Evolutionary conservation across 23 tunicate species (phyloP), one percentile per base, ranked within the genome.

Genomic region (Oikopleura albicans): DNA sequence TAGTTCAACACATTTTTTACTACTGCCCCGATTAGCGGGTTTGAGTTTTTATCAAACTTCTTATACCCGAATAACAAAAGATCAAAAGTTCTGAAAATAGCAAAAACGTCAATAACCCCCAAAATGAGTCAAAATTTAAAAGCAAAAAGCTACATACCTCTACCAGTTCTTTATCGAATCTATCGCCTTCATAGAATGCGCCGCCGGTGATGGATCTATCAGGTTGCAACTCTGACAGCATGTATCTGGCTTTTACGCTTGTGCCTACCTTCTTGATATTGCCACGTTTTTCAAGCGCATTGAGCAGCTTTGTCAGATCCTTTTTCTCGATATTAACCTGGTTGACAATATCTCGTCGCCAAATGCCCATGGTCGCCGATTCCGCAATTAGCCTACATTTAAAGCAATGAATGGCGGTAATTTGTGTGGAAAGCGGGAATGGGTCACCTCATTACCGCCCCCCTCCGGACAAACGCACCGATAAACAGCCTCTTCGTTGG

Each of bases 161-260:
- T 41, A 92, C 97, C 86, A 92, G 89, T 66, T 92, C 97, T 1
- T 91, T 87, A 84, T 92, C 97, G 83, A 92, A 92, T 63, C 87
- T 90, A 63, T 92, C 92, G 39, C 88, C 90, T 38, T 88, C 86
- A 83, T 92, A 92, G 90, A 91, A 92, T 0, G 97, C 92, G 40
- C 97, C 97, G 39, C 97, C 97, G 1, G 97, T 92, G 2, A 92
- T 86, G 29, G 93, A 87, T 16, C 90, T 87, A 86, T 92, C 97
- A 1, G 97, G 97, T 41, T 86, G 85, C 0, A 92, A 83, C 76
- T 90, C 87, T 57, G 76, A 92, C 75, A 92, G 83, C 92, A 92
- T 89, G 87, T 92, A 92, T 1, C 87, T 90, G 83, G 89, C 87
- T 85, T 87, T 89, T 40, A 22, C 16, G n/a, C n/a, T n/a, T 22